A percentile compares a stretch with the other conserved stretches of the same genome.
These are phyloP conservation scores for Lanistes nyassanus DNA, from an alignment of 1,140 invertebrate species.

Conservation along the genomic window DNA sequence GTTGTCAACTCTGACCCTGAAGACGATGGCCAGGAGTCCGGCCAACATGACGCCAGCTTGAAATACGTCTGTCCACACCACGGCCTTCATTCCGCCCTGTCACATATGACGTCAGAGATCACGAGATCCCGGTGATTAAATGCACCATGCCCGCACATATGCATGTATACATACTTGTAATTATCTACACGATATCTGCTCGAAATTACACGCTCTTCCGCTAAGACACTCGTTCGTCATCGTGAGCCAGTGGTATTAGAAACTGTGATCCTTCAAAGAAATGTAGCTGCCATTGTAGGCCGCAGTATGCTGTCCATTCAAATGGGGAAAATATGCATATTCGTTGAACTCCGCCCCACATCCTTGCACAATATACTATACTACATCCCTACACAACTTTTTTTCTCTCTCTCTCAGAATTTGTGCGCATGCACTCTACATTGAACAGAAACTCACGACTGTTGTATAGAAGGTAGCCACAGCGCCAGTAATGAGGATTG, in stretches of 20 bases:
- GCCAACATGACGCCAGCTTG: conserved; percentile 88
- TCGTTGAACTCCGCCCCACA: too few species aligned
- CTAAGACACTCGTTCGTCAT: too few species aligned
- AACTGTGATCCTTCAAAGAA: too few species aligned
- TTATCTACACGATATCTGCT: too few species aligned
- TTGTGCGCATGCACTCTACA: not conserved
- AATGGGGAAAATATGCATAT: too few species aligned
- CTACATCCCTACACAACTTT: not conserved
- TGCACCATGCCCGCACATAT: not conserved
- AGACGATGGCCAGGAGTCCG: conserved; percentile 81
- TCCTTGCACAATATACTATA: too few species aligned
- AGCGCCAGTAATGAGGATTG: conserved; percentile 82
- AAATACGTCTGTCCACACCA: conserved; percentile 88
- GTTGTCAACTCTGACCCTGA: conserved; percentile 65
- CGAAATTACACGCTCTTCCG: too few species aligned
- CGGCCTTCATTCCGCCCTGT: conserved; percentile 93
- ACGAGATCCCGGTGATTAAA: not conserved
- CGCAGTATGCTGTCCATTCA: too few species aligned
- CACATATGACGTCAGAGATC: not conserved
- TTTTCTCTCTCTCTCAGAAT: too few species aligned
- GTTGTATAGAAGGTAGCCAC: conserved; percentile 88
- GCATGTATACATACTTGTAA: not conserved
- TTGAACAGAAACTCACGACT: conserved; percentile 74
- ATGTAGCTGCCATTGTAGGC: too few species aligned
- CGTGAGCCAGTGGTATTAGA: too few species aligned